These are phyloP conservation scores for Lysandra coridon DNA, from an alignment of 2,888 invertebrate species.

Conservation along the genomic window DNA sequence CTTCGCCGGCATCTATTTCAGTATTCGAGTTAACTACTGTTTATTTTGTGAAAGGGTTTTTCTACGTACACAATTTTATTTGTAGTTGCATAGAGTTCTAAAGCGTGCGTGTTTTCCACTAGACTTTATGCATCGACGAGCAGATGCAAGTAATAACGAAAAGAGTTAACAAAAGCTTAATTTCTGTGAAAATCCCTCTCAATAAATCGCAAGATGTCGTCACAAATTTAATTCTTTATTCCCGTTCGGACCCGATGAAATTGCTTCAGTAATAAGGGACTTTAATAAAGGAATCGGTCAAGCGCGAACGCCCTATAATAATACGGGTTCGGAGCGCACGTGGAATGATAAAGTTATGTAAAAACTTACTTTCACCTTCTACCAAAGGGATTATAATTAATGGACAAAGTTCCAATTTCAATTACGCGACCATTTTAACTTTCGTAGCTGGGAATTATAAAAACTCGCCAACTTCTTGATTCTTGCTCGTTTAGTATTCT, in stretches of 20 bases:
- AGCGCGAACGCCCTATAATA: conserved; percentile 44
- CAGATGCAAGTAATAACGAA: conserved; percentile 28
- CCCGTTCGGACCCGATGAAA: conserved; percentile 60
- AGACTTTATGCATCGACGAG: neutral
- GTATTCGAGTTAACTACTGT: conserved; percentile 12
- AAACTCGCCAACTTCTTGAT: neutral
- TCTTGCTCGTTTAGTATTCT: neutral
- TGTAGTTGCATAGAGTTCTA: neutral
- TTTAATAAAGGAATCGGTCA: conserved; percentile 54
- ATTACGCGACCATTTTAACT: neutral
- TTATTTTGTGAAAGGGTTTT: conserved; percentile 11
- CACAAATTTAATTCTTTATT: conserved; percentile 64
- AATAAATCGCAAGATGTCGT: conserved; percentile 67
- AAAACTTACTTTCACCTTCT: conserved; percentile 20
- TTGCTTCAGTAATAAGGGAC: conserved; percentile 68
- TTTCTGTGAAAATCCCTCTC: conserved; percentile 50
- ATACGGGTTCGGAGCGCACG: conserved; percentile 37
- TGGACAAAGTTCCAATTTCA: conserved; percentile 5
- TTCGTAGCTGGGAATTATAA: neutral
- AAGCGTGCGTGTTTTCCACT: neutral
- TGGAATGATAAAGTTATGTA: conserved; percentile 27
- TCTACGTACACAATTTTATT: neutral
- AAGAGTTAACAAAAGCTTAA: conserved; percentile 46
- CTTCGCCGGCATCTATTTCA: conserved; percentile 16
- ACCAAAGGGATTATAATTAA: neutral